A percentile compares a stretch with the other conserved stretches of the same genome.
These are phyloP conservation scores for Nowickia ferox DNA, from an alignment of 2,888 invertebrate genomes.

Conservation along the genomic window DNA sequence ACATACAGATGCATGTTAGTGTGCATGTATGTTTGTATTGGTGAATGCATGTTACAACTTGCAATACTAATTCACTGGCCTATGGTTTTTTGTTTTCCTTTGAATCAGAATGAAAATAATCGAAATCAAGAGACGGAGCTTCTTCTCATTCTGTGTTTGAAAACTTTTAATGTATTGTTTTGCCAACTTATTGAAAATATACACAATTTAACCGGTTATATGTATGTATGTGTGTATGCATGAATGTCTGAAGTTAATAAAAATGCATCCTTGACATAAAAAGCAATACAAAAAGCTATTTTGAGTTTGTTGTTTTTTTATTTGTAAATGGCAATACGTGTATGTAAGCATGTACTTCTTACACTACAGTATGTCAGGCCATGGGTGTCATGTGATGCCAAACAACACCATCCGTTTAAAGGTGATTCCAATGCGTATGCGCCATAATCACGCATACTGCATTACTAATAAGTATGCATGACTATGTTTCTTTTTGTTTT, in stretches of 20 bases:
- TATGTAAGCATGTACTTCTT: not conserved
- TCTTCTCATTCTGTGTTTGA: conserved; percentile 47
- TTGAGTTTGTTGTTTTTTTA: conserved; percentile 27
- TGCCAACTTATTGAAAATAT: conserved; percentile 63
- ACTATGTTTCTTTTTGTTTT: conserved; percentile 2
- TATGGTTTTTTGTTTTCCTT: conserved; percentile 17
- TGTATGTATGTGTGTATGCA: conserved; percentile 58
- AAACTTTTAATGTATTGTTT: conserved; percentile 29
- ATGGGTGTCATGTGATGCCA: conserved; percentile 34
- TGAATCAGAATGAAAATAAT: conserved; percentile 54
- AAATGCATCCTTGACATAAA: conserved; percentile 82
- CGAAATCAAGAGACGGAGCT: conserved; percentile 56
- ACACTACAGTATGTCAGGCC: conserved; percentile 4
- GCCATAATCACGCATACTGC: conserved; percentile 60
- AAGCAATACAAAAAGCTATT: conserved; percentile 73
- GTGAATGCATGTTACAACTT: conserved; percentile 9
- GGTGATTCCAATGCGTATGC: conserved; percentile 65
- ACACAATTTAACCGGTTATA: conserved; percentile 79
- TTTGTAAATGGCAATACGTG: conserved; percentile 43
- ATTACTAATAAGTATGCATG: conserved; percentile 57
- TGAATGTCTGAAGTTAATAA: conserved; percentile 19
- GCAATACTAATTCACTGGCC: conserved; percentile 2
- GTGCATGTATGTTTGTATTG: not conserved
- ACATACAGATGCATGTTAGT: not conserved
- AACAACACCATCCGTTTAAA: conserved; percentile 9